Base-by-base conservation (phyloP, 2,888 invertebrate species). In the Mythimna ferrago region DNA sequence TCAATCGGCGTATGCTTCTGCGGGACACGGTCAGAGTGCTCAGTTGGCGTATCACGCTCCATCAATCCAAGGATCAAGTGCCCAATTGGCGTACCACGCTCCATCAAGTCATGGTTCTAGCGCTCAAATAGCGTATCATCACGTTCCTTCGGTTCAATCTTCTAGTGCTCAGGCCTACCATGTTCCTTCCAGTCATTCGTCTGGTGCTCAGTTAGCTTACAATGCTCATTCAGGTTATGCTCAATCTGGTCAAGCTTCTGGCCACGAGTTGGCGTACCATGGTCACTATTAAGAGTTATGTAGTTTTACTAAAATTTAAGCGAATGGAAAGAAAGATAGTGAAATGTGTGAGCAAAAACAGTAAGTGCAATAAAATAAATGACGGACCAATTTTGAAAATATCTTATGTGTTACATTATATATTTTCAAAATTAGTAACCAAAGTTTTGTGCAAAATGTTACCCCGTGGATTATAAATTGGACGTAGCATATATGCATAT, bases 361-460 rank as follows among this genome's bases (percentile, higher is more conserved):
- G 32, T 38, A 58, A 56, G n/a, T 69, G 38, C 32, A 75, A 48
- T 68, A 62, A 64, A 64, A 61, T 72, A 71, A 70, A 51, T 57
- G 14, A 41, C 32, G 10, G 51, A 74, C 2, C n/a, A n/a, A 38
- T 21, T n/a, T 35, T 0, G 2, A 58, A 26, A 26, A 38, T 11
- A 54, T 11, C 4, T 4, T 10, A 32, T 32, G 3, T n/a, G 32
- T 14, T 11, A 44, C 14, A 48, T 16, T 48, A 16, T 1, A 48
- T 48, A 48, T 48, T 48, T 48, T 48, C 48, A 16, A 48, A 48
- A 48, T 48, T 48, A 32, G 32, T 32, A 32, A 32, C 32, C 32
- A 32, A 3, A 41, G 51, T 44, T 14, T 14, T n/a, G 14, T 10
- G 11, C 0, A 44, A 35, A 44, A 35, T 35, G 1, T 9, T 56